These are phyloP conservation scores for Thereva unica DNA, from an alignment of 2,888 invertebrate species.

Conservation along the genomic window DNA sequence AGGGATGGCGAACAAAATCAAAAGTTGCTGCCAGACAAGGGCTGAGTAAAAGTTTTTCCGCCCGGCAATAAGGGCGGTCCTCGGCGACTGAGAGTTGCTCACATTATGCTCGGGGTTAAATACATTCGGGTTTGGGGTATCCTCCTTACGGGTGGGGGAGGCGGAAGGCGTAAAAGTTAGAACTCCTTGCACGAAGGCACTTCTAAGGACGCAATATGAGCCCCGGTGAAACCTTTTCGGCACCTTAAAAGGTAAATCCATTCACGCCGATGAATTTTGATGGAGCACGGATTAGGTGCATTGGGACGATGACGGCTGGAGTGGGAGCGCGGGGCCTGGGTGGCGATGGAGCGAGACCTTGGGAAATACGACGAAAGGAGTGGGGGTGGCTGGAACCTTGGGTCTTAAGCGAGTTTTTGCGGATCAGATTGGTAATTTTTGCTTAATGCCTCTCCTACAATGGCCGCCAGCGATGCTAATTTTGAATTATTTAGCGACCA, in stretches of 20 bases:
- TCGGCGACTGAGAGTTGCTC: constrained; percentile 1
- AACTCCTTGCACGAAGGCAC: neutral
- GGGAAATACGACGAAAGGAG: too few relatives aligned
- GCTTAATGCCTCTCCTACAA: too few relatives aligned
- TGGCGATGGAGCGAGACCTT: too few relatives aligned
- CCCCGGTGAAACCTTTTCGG: constrained; percentile 13
- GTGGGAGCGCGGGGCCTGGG: too few relatives aligned
- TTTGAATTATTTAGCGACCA: too few relatives aligned
- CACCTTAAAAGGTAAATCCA: constrained; percentile 17
- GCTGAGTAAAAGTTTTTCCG: constrained; percentile 2
- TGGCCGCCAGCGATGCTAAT: too few relatives aligned
- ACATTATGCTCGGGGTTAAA: neutral
- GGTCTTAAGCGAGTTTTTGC: too few relatives aligned
- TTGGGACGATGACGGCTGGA: too few relatives aligned
- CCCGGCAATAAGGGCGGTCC: neutral
- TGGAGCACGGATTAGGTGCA: constrained; percentile 1
- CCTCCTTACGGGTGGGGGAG: neutral
- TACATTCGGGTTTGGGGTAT: neutral
- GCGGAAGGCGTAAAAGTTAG: neutral
- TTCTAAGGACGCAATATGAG: neutral
- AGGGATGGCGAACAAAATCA: neutral
- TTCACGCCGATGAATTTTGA: constrained; percentile 23
- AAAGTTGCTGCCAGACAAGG: neutral
- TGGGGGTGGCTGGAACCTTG: too few relatives aligned
- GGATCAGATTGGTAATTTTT: too few relatives aligned